Base-by-base conservation (phyloP, 2,113 vertebrate species). In the Vulpes vulpes region DNA sequence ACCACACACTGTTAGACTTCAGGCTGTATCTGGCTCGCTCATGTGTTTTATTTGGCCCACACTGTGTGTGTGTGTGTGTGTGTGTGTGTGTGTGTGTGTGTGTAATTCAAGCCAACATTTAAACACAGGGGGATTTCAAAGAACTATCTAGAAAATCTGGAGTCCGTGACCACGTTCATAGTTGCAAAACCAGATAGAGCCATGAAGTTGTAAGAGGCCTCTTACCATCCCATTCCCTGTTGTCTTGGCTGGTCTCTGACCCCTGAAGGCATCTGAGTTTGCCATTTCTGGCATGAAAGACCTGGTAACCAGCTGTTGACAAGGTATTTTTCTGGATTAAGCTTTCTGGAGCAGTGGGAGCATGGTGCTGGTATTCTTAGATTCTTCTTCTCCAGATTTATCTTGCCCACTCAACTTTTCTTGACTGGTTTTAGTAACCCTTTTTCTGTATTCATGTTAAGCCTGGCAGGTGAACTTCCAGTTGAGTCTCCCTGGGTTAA, bases 41-140 rank as follows among this genome's bases (percentile, higher is more conserved):
- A 11, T 55, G 67, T 73, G 92, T 79, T 92, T 74, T 96, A 30
- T 92, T 95, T 87, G 96, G 73, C 67, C 5, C 43, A 27, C 43
- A 43, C 43, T n/a, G n/a, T n/a, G n/a, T 43, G 43, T 43, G 43
- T 43, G 43, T 43, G 43, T 43, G 43, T 43, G 43, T 43, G 43
- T 43, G 6, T 43, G 43, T 43, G 43, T 43, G 43, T 43, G 38
- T 43, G 43, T 43, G 43, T 43, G 43, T 43, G 43, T 43, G 7
- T 43, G 7, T 43, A 62, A 71, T 27, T 71, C 32, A 16, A 94
- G 67, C 38, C 79, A 92, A 87, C 9, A n/a, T 85, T 91, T 91
- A 80, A 95, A 93, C 90, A 88, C 3, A 57, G 49, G 51, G 86
- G 25, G 67, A 84, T 76, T 95, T 94, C 84, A 96, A 76, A 83